Conservation (phyloP, 1,140 invertebrate genomes). For the Papilio xuthus region DNA sequence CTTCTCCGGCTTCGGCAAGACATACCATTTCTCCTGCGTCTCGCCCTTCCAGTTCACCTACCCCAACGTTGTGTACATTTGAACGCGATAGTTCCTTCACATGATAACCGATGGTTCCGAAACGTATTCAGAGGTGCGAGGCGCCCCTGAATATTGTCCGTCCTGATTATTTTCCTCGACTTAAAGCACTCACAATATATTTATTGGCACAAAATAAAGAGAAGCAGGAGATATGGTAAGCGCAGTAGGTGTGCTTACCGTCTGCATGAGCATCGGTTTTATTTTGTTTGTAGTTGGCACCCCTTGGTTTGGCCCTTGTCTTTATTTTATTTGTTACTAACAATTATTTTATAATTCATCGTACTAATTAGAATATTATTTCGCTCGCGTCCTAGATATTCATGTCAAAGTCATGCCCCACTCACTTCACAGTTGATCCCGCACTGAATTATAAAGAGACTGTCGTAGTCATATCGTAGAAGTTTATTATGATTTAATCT, state of each 20-base stretch:
- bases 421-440: slow-evolving; percentile 31
- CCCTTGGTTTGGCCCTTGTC: slow-evolving; percentile 79
- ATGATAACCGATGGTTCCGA: slow-evolving; percentile 29
- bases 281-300: slow-evolving; percentile 79
- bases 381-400: slow-evolving; percentile 30
- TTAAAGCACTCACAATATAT: not conserved
- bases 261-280: slow-evolving; percentile 73
- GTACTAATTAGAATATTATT: slow-evolving; percentile 49
- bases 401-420: slow-evolving; percentile 16
- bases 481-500: slow-evolving; percentile 66
- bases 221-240: slow-evolving; percentile 63
- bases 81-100: slow-evolving; percentile 48
- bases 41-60: slow-evolving; percentile 80
- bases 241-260: slow-evolving; percentile 67
- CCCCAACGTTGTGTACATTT: slow-evolving; percentile 77
- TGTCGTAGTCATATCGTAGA: slow-evolving; percentile 61
- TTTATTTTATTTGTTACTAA: slow-evolving; percentile 61
- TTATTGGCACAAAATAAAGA: slow-evolving; percentile 31
- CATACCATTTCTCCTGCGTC: slow-evolving; percentile 81
- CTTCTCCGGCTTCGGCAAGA: slow-evolving; percentile 78
- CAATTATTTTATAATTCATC: slow-evolving; percentile 49
- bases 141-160: slow-evolving; percentile 17
- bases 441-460: slow-evolving; percentile 59
- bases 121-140: slow-evolving; percentile 14
- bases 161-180: slow-evolving; percentile 18